Base-by-base conservation (phyloP, 2,797 vertebrate genomes). In the Nannoperca australis region DNA sequence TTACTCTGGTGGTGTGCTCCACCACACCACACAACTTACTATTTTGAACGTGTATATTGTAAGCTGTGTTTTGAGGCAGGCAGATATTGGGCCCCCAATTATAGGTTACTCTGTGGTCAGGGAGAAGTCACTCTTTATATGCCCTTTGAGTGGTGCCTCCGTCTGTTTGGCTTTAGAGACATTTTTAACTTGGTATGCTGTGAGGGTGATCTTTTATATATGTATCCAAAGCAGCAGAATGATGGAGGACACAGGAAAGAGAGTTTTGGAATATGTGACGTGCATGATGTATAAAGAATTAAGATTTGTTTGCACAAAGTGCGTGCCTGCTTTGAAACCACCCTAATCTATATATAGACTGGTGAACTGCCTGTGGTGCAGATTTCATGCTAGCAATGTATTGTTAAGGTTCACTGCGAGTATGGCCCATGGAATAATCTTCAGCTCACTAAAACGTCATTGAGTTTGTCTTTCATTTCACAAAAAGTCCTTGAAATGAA, bases 61-160 rank as follows among this genome's bases (percentile, higher is more conserved):
- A 74, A 88, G 88, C 76, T 90, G 82, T 84, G 92, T 89, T 92
- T 90, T 90, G 65, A 83, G 81, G 78, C 81, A 69, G 64, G 55
- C 85, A 85, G 91, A 92, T 92, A 91, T 92, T 82, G 79, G 85
- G 59, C 76, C 84, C 89, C 88, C 91, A 92, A 93, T 95, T 94
- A 94, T 92, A 92, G 91, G 92, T 85, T 91, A 17, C 77, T 55
- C 84, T 93, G 92, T 94, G 94, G 91, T 87, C 85, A 91, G 89
- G 89, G 82, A 92, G 89, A 90, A 88, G 78, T 92, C 62, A 50
- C 87, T 86, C 69, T 86, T 87, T 92, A 87, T 92, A 90, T 86
- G 68, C 79, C 67, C 56, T 81, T 64, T 40, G 60, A 65, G 68
- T 67, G 60, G 53, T 56, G 72, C 42, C 44, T 70, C 59, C 70